Evolutionary conservation across 2,797 vertebrate genomes (phyloP), one percentile per base, ranked within the genome.

Genomic region (Nyctalus aviator): DNA sequence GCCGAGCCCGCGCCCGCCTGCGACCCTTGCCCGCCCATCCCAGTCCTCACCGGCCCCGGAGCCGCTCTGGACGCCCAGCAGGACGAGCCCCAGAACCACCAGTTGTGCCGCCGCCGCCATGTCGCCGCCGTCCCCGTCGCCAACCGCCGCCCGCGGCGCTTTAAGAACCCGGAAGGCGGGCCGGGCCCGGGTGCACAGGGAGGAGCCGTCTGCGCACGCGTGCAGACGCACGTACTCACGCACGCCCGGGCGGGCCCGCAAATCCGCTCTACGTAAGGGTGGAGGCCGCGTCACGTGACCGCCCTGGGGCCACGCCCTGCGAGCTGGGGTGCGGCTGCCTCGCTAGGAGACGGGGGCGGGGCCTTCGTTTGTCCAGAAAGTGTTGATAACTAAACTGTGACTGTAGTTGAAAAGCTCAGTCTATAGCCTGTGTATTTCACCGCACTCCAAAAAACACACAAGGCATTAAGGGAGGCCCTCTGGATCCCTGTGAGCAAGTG

Each of bases 301-400:
- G 59, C 27, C 59, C 3, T 14, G 2, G 0, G 0, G 0, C 0
- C 0, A 14, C n/a, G 27, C 44, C 0, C 2, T 0, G 9, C 2
- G 1, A 0, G 1, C 11, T 0, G 0, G 77, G 78, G 88, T 53
- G 95, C 7, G 84, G 82, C 14, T 11, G 0, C 3, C 4, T 64
- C 91, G 88, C 62, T 25, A 30, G 32, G 77, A 25, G 44, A 68
- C 72, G 5, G 35, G 35, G 4, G 64, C 14, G 71, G 62, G 35
- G 6, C 62, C 20, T 25, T 11, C 20, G 48, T 48, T 48, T 35
- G 18, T 8, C 15, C 32, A 5, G 27, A 25, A 27, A 53, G 20
- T 20, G 55, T 41, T 64, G 7, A 23, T 41, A 41, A 17, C 6
- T 4, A 10, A 17, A 8, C 23, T 35, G 62, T 3, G 14, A 2